phyloP scores from a whole-genome alignment of 2,797 vertebrate species.

The Monodelphis domestica region DNA sequence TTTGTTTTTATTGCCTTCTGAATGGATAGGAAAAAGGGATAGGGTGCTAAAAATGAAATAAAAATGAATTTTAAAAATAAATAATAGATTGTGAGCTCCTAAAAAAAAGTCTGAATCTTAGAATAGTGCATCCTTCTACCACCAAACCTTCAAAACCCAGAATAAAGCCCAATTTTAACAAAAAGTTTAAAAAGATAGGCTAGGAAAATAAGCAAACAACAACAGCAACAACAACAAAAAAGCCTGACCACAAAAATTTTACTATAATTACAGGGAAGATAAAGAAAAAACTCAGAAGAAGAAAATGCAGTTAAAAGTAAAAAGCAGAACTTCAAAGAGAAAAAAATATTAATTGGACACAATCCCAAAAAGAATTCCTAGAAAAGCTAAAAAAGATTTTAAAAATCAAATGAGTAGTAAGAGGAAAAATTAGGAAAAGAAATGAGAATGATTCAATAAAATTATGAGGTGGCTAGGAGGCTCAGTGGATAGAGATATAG shows the following conservation, averaged over 20 bases:
- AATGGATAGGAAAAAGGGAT: no score
- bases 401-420: background rate
- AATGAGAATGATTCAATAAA: background rate
- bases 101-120: background rate
- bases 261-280: background rate
- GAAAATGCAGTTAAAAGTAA: background rate
- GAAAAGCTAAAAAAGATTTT: background rate
- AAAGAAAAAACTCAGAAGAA: background rate
- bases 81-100: no score
- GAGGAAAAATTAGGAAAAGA: background rate
- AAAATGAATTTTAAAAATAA: no score
- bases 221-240: background rate
- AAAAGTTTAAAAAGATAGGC: background rate
- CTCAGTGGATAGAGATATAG: no score
- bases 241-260: background rate
- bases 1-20: no score
- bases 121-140: background rate
- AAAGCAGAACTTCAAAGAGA: background rate
- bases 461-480: no score
- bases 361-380: background rate
- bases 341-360: background rate
- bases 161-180: background rate
- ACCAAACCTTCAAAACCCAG: background rate
- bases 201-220: background rate
- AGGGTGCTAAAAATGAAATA: no score